A percentile compares a stretch with the other conserved stretches of the same genome.
These are phyloP conservation scores for Neodontobutis hainanensis DNA, from an alignment of 2,113 vertebrate species.

Conservation along the genomic window DNA sequence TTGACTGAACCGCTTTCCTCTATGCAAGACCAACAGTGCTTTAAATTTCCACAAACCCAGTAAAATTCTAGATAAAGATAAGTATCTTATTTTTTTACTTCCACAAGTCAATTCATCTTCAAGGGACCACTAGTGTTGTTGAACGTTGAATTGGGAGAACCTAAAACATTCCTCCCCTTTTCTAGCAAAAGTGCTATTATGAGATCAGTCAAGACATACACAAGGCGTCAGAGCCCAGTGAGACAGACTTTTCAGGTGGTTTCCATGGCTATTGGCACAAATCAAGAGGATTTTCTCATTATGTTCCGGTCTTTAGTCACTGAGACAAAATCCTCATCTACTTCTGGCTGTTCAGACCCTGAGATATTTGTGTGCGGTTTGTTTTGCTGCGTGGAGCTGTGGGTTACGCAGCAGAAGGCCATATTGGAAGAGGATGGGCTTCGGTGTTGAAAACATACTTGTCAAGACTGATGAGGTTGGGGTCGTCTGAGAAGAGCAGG, in stretches of 20 bases:
- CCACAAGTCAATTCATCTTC: conserved; percentile 16
- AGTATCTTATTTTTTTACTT: neutral
- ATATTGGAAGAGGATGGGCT: conserved; percentile 92
- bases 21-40: neutral
- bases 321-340: conserved; percentile 25
- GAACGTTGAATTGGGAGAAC: conserved; percentile 9
- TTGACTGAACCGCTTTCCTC: neutral
- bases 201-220: neutral
- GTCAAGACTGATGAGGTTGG: conserved; percentile 85
- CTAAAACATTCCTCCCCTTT: neutral
- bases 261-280: conserved; percentile 13
- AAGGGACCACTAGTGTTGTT: conserved; percentile 23
- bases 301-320: conserved; percentile 12
- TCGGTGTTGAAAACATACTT: conserved; percentile 93
- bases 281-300: conserved; percentile 22
- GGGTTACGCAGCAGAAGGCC: conserved; percentile 74
- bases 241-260: neutral
- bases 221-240: neutral
- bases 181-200: conserved; percentile 3
- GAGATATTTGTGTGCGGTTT: conserved; percentile 51
- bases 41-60: neutral
- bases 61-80: neutral
- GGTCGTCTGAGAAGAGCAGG: conserved; percentile 89
- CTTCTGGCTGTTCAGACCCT: conserved; percentile 56
- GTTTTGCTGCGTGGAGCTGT: neutral